A percentile compares a stretch with the other conserved stretches of the same genome.
These are phyloP conservation scores for Crotalus viridis DNA, from an alignment of 2,113 vertebrate species.

Conservation along the genomic window DNA sequence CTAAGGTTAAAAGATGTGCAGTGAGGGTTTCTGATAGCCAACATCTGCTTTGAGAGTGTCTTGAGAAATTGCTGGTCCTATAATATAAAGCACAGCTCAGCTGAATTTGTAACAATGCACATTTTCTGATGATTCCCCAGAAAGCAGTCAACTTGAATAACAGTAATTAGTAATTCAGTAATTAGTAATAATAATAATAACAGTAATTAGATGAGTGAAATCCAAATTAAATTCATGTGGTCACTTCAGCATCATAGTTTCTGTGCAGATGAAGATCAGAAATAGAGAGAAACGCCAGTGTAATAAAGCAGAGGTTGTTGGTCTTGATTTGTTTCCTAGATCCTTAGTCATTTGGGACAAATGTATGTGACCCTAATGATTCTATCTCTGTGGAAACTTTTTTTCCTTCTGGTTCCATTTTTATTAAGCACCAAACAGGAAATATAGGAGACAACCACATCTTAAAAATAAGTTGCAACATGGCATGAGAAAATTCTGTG, in stretches of 20 bases:
- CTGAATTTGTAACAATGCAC: background rate
- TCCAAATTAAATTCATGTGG: background rate
- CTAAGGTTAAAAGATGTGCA: background rate
- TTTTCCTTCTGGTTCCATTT: background rate
- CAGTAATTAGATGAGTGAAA: background rate
- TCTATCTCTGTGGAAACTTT: background rate
- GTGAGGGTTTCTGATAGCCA: background rate
- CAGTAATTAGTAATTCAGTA: background rate
- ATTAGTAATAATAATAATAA: background rate
- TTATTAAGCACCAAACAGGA: conserved; percentile 15
- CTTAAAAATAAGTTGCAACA: background rate
- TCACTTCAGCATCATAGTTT: background rate
- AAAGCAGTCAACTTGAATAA: background rate
- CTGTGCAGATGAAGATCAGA: background rate
- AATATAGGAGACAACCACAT: background rate
- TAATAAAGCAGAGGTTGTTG: background rate
- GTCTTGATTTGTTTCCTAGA: background rate
- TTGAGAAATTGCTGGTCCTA: background rate
- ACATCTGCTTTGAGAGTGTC: background rate
- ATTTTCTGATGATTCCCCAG: background rate
- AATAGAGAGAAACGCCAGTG: too few relatives aligned
- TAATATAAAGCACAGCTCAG: background rate
- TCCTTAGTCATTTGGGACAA: background rate
- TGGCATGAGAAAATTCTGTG: background rate
- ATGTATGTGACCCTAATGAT: too few relatives aligned